These are phyloP conservation scores for Plectus sambesii DNA, from an alignment of 1,140 invertebrate genomes.

Conservation along the genomic window DNA sequence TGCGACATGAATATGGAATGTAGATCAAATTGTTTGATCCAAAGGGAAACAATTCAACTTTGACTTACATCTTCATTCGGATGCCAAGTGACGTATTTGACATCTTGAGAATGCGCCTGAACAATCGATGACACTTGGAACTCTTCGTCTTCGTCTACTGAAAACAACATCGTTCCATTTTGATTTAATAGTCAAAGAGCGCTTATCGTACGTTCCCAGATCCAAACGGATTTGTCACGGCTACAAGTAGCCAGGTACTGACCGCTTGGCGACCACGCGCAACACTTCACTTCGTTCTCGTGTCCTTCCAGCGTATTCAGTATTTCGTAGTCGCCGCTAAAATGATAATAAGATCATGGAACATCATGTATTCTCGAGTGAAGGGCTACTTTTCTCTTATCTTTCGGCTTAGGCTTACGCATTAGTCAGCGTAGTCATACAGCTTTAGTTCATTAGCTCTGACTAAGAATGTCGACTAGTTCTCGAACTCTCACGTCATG, in stretches of 20 bases:
- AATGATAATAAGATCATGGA: conserved; percentile 33
- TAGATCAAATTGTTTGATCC: background rate
- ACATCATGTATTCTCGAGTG: conserved; percentile 9
- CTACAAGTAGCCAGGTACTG: conserved; percentile 82
- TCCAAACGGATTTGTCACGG: conserved; percentile 94
- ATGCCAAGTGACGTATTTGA: conserved; percentile 79
- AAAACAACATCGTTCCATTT: conserved; percentile 16
- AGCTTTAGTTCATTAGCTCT: background rate
- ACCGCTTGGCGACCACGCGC: conserved; percentile 75
- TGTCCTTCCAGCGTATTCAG: conserved; percentile 91
- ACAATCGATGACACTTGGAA: conserved; percentile 93
- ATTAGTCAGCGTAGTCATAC: too few species aligned
- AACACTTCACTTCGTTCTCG: conserved; percentile 96
- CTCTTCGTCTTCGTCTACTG: conserved; percentile 63
- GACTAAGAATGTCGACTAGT: background rate
- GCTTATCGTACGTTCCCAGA: conserved; percentile 68
- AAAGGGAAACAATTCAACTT: conserved; percentile 4
- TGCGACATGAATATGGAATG: too few species aligned
- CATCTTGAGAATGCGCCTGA: conserved; percentile 86
- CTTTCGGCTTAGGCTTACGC: too few species aligned
- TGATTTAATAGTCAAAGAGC: background rate
- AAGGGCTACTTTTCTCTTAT: conserved; percentile 10
- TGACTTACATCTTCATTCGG: conserved; percentile 61
- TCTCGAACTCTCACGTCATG: conserved; percentile 5
- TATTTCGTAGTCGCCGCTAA: conserved; percentile 77